Conservation (phyloP, 2,113 vertebrate genomes). For the Psittacula cyanocephala region DNA sequence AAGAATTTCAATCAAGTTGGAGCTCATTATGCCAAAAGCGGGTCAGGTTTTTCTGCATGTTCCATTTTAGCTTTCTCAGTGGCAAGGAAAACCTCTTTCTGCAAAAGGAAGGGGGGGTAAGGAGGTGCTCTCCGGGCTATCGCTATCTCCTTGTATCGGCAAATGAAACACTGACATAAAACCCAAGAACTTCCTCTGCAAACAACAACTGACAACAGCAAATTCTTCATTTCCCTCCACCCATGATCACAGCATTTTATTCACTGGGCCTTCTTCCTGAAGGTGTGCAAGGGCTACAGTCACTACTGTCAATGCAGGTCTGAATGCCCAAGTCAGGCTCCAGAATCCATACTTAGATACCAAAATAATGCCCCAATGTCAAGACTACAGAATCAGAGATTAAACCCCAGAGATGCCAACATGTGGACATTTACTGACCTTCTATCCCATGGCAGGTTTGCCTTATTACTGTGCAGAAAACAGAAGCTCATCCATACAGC, state of each 20-base stretch:
- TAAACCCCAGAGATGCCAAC: not conserved
- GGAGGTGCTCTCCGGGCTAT: not conserved
- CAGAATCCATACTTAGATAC: not conserved
- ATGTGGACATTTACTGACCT: not conserved
- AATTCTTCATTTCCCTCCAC: not conserved
- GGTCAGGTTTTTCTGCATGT: not conserved
- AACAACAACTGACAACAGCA: not conserved
- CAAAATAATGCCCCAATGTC: rapidly evolving
- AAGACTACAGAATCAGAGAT: not conserved
- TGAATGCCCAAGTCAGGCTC: not conserved
- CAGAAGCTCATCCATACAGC: not conserved
- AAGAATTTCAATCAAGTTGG: constrained; percentile 47
- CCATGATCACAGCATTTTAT: not conserved
- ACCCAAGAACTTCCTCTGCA: not conserved
- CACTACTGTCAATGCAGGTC: not conserved
- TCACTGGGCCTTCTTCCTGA: not conserved
- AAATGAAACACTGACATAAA: not conserved
- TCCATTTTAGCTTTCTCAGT: not conserved
- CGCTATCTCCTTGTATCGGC: not conserved
- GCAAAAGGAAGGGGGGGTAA: not conserved
- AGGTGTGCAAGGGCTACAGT: not conserved
- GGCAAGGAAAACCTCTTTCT: not conserved
- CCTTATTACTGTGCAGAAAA: not conserved
- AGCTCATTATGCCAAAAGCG: constrained; percentile 15
- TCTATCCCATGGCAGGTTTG: not conserved